phyloP scores from a whole-genome alignment of 2,113 vertebrate species.

The Sander vitreus region DNA sequence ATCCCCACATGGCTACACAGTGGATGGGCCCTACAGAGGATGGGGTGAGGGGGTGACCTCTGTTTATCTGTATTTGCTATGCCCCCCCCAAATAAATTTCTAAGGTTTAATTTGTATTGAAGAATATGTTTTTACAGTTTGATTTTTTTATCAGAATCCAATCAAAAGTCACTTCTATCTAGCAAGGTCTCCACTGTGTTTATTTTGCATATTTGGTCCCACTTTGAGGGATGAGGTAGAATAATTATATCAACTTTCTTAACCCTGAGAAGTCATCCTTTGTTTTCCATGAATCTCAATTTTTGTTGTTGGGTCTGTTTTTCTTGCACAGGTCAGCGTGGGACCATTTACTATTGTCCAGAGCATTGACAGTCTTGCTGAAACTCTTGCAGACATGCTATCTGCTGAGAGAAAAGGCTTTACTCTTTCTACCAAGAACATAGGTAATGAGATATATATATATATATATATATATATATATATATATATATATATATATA shows the following conservation, averaged over 20 bases:
- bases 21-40: constrained; percentile 69
- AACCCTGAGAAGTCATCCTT: background rate
- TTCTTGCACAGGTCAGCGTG: constrained; percentile 60
- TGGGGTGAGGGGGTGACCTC: constrained; percentile 58
- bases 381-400: constrained; percentile 77
- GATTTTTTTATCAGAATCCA: too few species aligned
- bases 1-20: constrained; percentile 64
- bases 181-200: background rate
- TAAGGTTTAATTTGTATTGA: background rate
- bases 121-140: too few species aligned
- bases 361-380: constrained; percentile 80
- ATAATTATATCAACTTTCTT: background rate
- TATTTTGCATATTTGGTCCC: background rate
- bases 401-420: constrained; percentile 73
- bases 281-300: background rate
- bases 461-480: background rate
- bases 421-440: constrained; percentile 83
- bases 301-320: background rate
- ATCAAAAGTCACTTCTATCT: background rate
- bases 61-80: background rate
- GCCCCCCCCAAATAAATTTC: background rate
- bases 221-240: background rate
- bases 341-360: constrained; percentile 80
- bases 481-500: too few species aligned
- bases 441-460: constrained; percentile 71